These are phyloP conservation scores for Mohoua ochrocephala DNA, from an alignment of 2,113 vertebrate species.

Conservation along the genomic window DNA sequence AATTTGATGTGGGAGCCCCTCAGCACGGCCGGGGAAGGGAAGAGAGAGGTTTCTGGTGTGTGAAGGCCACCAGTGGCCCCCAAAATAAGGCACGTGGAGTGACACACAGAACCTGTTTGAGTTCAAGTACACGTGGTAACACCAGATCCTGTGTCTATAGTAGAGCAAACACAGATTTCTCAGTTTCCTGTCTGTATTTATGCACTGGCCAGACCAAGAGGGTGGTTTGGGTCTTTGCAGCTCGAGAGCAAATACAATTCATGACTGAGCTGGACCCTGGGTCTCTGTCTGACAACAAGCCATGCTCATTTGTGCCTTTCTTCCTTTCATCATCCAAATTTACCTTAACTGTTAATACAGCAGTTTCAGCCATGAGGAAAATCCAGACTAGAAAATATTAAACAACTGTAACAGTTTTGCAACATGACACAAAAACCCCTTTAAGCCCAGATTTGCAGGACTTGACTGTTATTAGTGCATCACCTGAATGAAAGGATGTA, in stretches of 20 bases:
- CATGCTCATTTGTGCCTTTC: not conserved
- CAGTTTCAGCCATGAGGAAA: not conserved
- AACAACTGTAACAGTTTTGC: not conserved
- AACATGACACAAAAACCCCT: not conserved
- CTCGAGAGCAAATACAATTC: not conserved
- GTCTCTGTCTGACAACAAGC: not conserved
- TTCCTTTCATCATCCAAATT: not conserved
- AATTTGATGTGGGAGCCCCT: not conserved
- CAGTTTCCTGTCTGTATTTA: not conserved
- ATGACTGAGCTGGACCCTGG: rapidly evolving
- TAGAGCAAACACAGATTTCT: not conserved
- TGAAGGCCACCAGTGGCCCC: not conserved
- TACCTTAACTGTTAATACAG: not conserved
- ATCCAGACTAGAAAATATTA: not conserved
- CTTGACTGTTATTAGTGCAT: not conserved
- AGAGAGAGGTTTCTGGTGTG: not conserved
- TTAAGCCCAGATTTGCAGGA: not conserved
- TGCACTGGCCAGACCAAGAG: not conserved
- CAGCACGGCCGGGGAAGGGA: not conserved
- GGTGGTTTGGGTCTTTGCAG: not conserved
- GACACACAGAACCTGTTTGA: not conserved
- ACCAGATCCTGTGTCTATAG: not conserved
- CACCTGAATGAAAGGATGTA: not conserved
- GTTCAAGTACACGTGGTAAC: not conserved
- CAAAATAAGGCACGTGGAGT: rapidly evolving